phyloP scores from a whole-genome alignment of 2,113 vertebrate genomes.

The Pontoporia blainvillei region DNA sequence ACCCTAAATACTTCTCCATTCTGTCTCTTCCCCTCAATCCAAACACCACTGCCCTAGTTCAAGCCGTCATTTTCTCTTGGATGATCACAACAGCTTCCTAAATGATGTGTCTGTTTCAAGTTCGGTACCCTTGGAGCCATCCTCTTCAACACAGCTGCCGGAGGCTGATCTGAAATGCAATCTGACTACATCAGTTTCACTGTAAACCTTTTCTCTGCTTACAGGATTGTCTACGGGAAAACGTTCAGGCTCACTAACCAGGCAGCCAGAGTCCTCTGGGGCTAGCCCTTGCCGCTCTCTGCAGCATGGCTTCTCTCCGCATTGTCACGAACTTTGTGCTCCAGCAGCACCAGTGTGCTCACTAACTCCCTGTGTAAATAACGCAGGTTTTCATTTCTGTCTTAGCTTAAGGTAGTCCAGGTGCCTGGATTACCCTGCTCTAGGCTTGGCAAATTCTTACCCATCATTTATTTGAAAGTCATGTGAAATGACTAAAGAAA shows the following conservation, averaged over 20 bases:
- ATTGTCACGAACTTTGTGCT: neutral
- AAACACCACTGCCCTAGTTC: neutral
- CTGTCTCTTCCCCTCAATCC: neutral
- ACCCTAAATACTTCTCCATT: neutral
- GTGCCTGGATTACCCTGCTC: neutral
- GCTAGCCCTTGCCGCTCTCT: neutral
- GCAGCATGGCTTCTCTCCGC: neutral
- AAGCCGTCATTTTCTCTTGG: neutral
- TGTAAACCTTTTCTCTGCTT: neutral
- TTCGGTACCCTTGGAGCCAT: neutral
- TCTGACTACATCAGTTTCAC: neutral
- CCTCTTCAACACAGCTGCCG: neutral
- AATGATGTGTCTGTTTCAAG: neutral
- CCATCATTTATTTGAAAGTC: conserved; percentile 14
- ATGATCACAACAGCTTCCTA: neutral
- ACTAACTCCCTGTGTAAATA: neutral
- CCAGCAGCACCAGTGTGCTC: neutral
- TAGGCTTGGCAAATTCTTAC: neutral
- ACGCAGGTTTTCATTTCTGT: neutral
- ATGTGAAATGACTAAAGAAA: neutral
- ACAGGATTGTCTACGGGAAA: neutral
- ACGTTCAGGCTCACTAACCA: neutral
- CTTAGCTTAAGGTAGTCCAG: neutral
- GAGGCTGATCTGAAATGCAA: neutral
- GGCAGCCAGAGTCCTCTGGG: neutral